phyloP scores from a whole-genome alignment of 2,797 vertebrate genomes.

The Sebastes itinus region DNA sequence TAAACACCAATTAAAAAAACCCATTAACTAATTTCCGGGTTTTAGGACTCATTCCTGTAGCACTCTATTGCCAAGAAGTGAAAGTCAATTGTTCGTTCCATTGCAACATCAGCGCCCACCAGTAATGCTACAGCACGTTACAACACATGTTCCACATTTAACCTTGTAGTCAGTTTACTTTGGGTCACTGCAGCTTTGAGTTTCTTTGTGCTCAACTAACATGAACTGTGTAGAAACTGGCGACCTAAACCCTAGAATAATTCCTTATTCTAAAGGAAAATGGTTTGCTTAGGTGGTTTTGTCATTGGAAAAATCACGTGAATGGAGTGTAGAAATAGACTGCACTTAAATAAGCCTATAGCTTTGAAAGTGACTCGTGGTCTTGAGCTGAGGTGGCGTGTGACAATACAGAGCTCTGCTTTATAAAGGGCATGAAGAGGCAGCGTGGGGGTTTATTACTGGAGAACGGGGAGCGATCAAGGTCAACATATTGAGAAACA shows the following conservation, averaged over 20 bases:
- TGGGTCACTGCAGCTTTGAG: neutral
- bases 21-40: too few relatives aligned
- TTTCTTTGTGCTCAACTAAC: neutral
- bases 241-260: neutral
- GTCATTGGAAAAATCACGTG: neutral
- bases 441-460: neutral
- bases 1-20: too few relatives aligned
- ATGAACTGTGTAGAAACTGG: neutral
- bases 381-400: neutral
- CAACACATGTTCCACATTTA: neutral
- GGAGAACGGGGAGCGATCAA: neutral
- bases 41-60: too few relatives aligned
- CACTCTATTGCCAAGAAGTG: too few relatives aligned
- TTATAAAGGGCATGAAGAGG: neutral
- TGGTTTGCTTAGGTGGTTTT: neutral
- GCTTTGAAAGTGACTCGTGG: neutral
- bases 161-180: neutral
- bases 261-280: neutral
- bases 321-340: too few relatives aligned
- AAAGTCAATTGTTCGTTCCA: too few relatives aligned
- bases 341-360: neutral
- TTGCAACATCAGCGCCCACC: too few relatives aligned
- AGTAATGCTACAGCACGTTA: too few relatives aligned
- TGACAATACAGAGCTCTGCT: neutral
- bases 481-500: neutral